phyloP scores from a whole-genome alignment of 2,113 vertebrate species.

The Panthera leo region DNA sequence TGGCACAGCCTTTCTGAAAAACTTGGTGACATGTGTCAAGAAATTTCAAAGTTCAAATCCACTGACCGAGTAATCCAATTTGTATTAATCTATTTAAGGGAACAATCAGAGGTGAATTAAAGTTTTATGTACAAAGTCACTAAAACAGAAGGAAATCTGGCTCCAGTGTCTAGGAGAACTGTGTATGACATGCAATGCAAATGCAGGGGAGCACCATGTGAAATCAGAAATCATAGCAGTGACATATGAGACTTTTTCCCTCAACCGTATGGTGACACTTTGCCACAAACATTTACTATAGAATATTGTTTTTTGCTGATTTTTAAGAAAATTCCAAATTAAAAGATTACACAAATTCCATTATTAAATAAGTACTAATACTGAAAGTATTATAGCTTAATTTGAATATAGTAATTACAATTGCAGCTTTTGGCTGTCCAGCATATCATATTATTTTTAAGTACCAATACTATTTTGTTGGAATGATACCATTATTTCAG shows the following conservation, averaged over 20 bases:
- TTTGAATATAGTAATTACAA: neutral
- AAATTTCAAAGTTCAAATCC: slow-evolving; percentile 9
- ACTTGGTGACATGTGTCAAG: neutral
- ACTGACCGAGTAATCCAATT: neutral
- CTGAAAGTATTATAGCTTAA: neutral
- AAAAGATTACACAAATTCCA: neutral
- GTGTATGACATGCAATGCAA: neutral
- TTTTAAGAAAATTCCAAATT: slow-evolving; percentile 4
- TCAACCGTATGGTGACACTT: neutral
- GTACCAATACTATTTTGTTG: neutral
- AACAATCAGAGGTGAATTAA: neutral
- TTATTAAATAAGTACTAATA: neutral
- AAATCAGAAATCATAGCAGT: neutral
- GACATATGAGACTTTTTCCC: neutral
- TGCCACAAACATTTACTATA: neutral
- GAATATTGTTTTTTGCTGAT: neutral
- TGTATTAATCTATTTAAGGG: neutral
- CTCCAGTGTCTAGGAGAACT: neutral
- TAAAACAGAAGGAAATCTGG: neutral
- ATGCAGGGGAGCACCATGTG: neutral
- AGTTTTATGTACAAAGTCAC: neutral
- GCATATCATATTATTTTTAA: neutral
- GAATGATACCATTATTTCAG: neutral
- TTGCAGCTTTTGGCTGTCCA: neutral
- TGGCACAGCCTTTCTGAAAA: neutral